Evolutionary conservation across 2,113 vertebrate species (phyloP), one percentile per base, ranked within the genome.

Genomic region (Orthonyx spaldingii): DNA sequence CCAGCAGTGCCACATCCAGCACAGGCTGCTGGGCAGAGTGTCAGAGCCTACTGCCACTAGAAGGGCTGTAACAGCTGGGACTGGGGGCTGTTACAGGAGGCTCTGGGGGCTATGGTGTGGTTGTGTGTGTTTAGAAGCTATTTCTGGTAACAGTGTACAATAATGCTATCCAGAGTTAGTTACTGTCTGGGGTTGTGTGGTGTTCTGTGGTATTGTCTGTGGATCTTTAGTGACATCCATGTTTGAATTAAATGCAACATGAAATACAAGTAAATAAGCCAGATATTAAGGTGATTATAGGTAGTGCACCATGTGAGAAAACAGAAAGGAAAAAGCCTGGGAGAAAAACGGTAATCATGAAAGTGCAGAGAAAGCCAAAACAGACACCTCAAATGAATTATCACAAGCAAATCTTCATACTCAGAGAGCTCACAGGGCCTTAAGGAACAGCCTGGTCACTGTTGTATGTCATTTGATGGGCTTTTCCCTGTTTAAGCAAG

Each of bases 381-480:
- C 4, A 46, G 65, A 37, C 13, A 33, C 18, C 23, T 47, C 59
- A 56, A 26, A 22, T 21, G n/a, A 78, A 53, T 35, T 42, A 20
- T 37, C 39, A 27, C 35, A 30, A 47, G 37, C 11, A 53, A 61
- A 16, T 39, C 49, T 32, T 39, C 61, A 22, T 5, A 4, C 21
- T 75, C 17, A 7, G 4, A 32, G 37, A 60, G 50, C 27, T 44
- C 30, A 9, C 0, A 0, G 23, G 16, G 46, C 47, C 6, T 1
- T 35, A 27, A 53, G 65, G 35, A 70, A 30, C 44, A 42, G 13
- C 24, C 32, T 32, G 57, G 24, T 35, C 35, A 14, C 13, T 35
- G 7, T 39, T 7, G 22, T n/a, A n/a, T 39, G 33, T 47, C 0
- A 1, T 57, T 52, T 22, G 28, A 24, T 56, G 44, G 32, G 7